These are phyloP conservation scores for Erebia aethiops DNA, from an alignment of 2,888 invertebrate species.

Conservation along the genomic window DNA sequence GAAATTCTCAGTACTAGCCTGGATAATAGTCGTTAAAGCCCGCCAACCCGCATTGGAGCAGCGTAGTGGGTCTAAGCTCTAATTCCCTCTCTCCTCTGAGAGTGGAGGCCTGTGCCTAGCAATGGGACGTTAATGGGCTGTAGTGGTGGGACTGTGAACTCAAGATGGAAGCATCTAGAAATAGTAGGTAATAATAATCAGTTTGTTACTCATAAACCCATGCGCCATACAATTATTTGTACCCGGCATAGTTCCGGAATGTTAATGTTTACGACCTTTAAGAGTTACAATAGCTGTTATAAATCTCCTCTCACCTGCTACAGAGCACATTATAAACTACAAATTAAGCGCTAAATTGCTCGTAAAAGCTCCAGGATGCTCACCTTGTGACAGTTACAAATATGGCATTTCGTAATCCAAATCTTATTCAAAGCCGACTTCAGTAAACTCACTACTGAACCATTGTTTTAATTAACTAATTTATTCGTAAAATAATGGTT, in stretches of 20 bases:
- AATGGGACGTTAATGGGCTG: too few relatives aligned
- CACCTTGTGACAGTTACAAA: constrained; percentile 13
- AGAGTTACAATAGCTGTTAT: not conserved
- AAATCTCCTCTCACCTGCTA: not conserved
- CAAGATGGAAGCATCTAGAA: not conserved
- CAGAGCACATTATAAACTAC: constrained; percentile 5
- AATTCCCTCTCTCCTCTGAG: too few relatives aligned
- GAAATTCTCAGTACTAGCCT: too few relatives aligned
- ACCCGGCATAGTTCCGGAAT: not conserved
- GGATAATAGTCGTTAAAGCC: too few relatives aligned
- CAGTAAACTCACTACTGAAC: not conserved
- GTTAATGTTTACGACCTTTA: not conserved
- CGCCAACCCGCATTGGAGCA: too few relatives aligned
- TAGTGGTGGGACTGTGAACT: too few relatives aligned
- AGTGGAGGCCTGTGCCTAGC: too few relatives aligned
- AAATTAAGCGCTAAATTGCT: constrained; percentile 10
- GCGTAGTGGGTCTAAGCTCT: too few relatives aligned
- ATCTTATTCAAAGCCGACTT: not conserved
- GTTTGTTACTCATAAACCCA: not conserved
- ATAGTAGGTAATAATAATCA: not conserved
- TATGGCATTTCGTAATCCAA: constrained; percentile 7
- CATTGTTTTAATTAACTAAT: too few relatives aligned
- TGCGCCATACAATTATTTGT: not conserved
- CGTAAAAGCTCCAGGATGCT: constrained; percentile 7
- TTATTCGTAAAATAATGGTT: too few relatives aligned